Evolutionary conservation across 2,797 vertebrate genomes (phyloP), one percentile per base, ranked within the genome.

Genomic region (Luscinia megarhynchos): DNA sequence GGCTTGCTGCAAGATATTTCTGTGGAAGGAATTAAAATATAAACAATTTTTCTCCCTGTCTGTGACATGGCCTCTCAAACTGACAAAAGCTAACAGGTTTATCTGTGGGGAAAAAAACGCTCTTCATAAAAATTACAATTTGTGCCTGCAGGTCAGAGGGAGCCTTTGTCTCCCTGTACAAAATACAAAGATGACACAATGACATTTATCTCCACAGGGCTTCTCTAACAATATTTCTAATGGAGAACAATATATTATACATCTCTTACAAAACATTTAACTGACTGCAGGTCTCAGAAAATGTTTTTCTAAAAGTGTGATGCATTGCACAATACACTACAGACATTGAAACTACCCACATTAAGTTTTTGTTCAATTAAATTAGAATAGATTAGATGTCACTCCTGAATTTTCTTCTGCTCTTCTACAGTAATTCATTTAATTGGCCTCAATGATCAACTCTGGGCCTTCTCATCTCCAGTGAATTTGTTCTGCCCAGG

Each of bases 341-440:
- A 83, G 93, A 88, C 66, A 83, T 13, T 69, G 53, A 83, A 91
- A 87, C 58, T 84, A 79, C 27, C 21, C 63, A 87, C 54, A 59
- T 86, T 89, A 90, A 93, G 30, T 48, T 97, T 92, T 94, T 80
- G 62, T 96, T 50, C 84, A 94, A 96, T 96, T 97, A 95, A 94
- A 93, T 95, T 94, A 96, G 57, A 96, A 95, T 87, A 95, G 84
- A 96, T 94, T 95, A 93, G 80, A 89, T 96, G 74, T 96, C 89
- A 88, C 77, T 97, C 84, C 92, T 90, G 78, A 97, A 95, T 96
- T 95, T 96, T 95, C 67, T 94, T 96, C 84, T 94, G 50, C 82
- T 95, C 88, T 92, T 95, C 91, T 83, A 72, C 85, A 87, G 87
- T 93, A 97, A 94, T 96, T 97, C 53, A 88, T 96, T 96, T 96